Conservation (phyloP, 1,140 invertebrate genomes). For the Vanessa atalanta region DNA sequence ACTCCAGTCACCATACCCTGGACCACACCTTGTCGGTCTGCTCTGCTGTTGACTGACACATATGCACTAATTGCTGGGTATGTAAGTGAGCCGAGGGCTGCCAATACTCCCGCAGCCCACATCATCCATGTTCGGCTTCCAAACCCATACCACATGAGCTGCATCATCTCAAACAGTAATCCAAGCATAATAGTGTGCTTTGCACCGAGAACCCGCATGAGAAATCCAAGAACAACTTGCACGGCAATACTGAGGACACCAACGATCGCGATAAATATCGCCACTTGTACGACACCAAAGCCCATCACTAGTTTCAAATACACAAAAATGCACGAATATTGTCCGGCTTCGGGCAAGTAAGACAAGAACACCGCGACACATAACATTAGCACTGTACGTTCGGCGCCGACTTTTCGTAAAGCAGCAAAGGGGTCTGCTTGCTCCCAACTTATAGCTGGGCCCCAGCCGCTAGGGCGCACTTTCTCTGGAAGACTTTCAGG, state of each 20-base stretch:
- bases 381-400: slow-evolving; percentile 97
- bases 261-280: slow-evolving; percentile 98
- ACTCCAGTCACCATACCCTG: slow-evolving; percentile 99
- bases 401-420: slow-evolving; percentile 95
- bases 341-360: slow-evolving; percentile 98
- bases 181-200: slow-evolving; percentile 99
- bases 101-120: slow-evolving; percentile 98
- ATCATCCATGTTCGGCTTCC: slow-evolving; percentile 92
- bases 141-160: slow-evolving; percentile 98
- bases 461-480: slow-evolving; percentile 88
- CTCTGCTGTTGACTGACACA: slow-evolving; percentile 97
- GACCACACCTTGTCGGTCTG: slow-evolving; percentile 98
- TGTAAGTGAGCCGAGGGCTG: slow-evolving; percentile 96
- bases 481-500: slow-evolving; percentile 99
- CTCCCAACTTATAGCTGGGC: slow-evolving; percentile 95
- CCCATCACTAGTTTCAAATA: slow-evolving; percentile 99
- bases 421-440: slow-evolving; percentile 98
- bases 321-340: slow-evolving; percentile 99
- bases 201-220: slow-evolving; percentile 92
- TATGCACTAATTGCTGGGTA: slow-evolving; percentile 99
- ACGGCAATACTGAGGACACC: slow-evolving; percentile 97
- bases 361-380: slow-evolving; percentile 98
- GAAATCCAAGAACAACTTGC: slow-evolving; percentile 93
- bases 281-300: slow-evolving; percentile 96
- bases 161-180: slow-evolving; percentile 97